Evolutionary conservation across 1,140 invertebrate genomes (phyloP), one percentile per base, ranked within the genome.

Genomic region (Bombus pascuorum): DNA sequence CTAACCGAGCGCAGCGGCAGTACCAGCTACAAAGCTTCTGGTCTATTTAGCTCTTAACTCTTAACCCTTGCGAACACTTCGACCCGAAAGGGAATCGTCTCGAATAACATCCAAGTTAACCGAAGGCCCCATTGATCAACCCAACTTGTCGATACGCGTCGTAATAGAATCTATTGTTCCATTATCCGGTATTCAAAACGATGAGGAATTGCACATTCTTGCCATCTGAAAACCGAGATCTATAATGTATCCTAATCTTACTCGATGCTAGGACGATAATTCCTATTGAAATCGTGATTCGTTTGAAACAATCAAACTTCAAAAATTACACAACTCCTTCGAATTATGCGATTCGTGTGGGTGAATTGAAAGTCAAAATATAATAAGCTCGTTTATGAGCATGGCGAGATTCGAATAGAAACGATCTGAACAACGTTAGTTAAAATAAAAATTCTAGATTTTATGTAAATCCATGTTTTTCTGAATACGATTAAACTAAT

Each of bases 51-150:
- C 68, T 72, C n/a, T 73, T 88, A 81, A 85, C 65, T 72, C 34
- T 73, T 88, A 81, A 87, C 72, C 39, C 71, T 32, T 37, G 79
- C n/a, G 73, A 59, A 78, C 47, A 81, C 32, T 44, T 66, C 47
- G 42, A 42, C 74, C 37, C 34, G 37, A 34, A 71, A 66, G 57
- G 22, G 66, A 53, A 57, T 75, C 57, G 42, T 65, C 28, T 44
- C 59, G 59, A 78, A 70, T 80, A 80, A 83, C 81, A 77, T 47
- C 37, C n/a, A 47, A 81, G 72, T 83, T 87, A 87, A 72, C 44
- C n/a, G 32, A 65, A 34, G 66, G 39, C 4, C 71, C 28, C 57
- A 53, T 70, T 62, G 72, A 65, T 85, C 83, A 62, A 85, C 53
- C 53, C 72, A 66, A 42, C 34, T 88, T 70, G 76, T 76, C 81